Base-by-base conservation (phyloP, 1,140 invertebrate genomes). In the Halictus rubicundus region DNA sequence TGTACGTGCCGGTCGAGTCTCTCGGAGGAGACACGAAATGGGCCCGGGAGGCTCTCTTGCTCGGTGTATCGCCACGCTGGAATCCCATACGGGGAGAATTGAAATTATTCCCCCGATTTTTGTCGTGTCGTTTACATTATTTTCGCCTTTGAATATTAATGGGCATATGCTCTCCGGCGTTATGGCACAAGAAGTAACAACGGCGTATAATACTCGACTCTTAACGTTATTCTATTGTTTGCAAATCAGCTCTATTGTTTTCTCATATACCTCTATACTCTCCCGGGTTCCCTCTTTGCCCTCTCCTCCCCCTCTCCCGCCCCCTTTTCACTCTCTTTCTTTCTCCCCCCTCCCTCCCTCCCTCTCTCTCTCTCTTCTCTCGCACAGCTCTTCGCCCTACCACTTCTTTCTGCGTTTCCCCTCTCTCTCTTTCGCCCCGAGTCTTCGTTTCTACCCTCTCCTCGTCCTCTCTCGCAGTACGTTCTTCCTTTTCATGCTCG, bases 191-290 rank as follows among this genome's bases (percentile, higher is more conserved):
- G 88, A 91, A 92, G 89, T 90, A 92, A 92, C 91, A 92, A 92
- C 90, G 88, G 89, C 91, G 91, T 93, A 93, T 93, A 93, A 92
- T 93, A 92, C 92, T 91, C 88, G 90, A 90, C 89, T 92, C 90
- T 92, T 92, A 93, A 93, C 92, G 92, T 93, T 93, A 93, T 93
- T 93, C 92, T 93, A 93, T 93, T 93, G 92, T 93, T 93, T 93
- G 92, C 92, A 93, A 93, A 93, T 93, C 92, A 93, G 92, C 91
- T 92, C 92, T 93, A 93, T 93, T 93, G 92, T 93, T 93, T 93
- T 93, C 92, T 93, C 92, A 92, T 93, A 92, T 93, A 91, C 85
- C 86, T 89, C 87, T 85, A 83, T 88, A 88, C 81, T 80, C 85
- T 81, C 78, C 68, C 65, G 69, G 69, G 68, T 75, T 61, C 77